Evolutionary conservation across 2,888 invertebrate genomes (phyloP).

Genomic region (Gnatocerus cornutus): DNA sequence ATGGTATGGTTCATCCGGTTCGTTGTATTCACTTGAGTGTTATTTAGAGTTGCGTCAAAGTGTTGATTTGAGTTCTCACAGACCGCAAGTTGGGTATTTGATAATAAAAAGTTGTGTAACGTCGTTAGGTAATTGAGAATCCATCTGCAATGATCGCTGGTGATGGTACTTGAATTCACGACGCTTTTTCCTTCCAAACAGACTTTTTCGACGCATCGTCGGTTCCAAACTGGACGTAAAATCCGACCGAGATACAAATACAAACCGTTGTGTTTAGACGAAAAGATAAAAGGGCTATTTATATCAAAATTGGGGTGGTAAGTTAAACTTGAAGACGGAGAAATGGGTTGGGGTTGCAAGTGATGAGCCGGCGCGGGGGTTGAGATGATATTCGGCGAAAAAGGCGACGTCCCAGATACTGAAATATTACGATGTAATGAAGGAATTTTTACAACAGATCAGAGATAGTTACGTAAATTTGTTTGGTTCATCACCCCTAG

Average conservation of each 20-base stretch:
- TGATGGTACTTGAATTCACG: constrained; percentile 79
- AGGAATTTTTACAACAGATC: no score
- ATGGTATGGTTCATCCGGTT: constrained; percentile 60
- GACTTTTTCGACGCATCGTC: constrained; percentile 80
- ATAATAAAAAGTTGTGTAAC: constrained; percentile 82
- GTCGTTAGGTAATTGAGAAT: constrained; percentile 85
- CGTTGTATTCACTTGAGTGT: constrained; percentile 55
- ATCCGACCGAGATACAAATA: constrained; percentile 93
- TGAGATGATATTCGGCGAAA: constrained; percentile 68
- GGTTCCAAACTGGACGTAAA: constrained; percentile 91
- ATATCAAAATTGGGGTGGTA: constrained; percentile 56
- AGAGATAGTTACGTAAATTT: constrained; percentile 60
- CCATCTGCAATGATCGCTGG: constrained; percentile 81
- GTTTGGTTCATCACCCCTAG: constrained; percentile 57
- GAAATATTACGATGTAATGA: constrained; percentile 8
- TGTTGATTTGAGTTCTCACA: constrained; percentile 44
- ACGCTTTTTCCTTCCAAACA: constrained; percentile 73
- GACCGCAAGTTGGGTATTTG: constrained; percentile 74
- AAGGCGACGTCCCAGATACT: constrained; percentile 59
- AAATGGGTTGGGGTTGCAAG: constrained; percentile 52
- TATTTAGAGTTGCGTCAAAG: constrained; percentile 52
- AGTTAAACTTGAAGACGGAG: constrained; percentile 48
- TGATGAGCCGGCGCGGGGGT: constrained; percentile 64
- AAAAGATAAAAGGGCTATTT: constrained; percentile 69
- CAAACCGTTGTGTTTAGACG: constrained; percentile 94